phyloP scores from a whole-genome alignment of 2,797 vertebrate species.

The Centroberyx gerrardi region DNA sequence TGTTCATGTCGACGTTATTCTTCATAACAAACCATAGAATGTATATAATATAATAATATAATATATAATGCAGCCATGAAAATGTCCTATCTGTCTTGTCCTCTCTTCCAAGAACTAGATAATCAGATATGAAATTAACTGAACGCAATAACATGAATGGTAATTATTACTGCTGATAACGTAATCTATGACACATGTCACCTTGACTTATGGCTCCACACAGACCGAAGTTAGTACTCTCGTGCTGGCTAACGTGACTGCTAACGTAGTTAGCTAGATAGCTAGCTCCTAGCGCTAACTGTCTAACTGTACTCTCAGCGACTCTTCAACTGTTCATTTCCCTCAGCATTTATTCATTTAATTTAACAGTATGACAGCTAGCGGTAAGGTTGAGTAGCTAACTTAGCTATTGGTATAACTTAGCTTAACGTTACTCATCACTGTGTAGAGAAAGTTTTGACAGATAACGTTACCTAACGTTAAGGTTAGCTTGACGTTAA shows the following conservation, averaged over 20 bases:
- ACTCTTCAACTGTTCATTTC: no score
- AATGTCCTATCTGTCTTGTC: no score
- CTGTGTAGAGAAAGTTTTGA: background rate
- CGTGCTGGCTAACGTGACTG: background rate
- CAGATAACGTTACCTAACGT: background rate
- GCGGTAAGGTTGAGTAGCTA: fast-evolving
- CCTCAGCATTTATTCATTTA: background rate
- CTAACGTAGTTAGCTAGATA: background rate
- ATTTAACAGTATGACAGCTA: background rate
- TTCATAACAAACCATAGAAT: no score
- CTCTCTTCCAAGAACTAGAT: no score
- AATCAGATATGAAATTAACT: no score
- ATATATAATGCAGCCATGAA: no score
- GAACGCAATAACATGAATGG: no score
- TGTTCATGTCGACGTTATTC: no score
- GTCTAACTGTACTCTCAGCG: no score
- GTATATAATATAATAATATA: no score
- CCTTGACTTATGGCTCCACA: constrained; percentile 16
- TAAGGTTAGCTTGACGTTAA: background rate
- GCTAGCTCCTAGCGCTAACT: background rate
- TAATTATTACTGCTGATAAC: background rate
- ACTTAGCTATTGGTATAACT: background rate
- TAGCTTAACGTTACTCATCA: background rate
- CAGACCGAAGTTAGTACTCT: no score
- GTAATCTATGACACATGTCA: background rate